Conservation (phyloP, 2,888 invertebrate species). For the Adela reaumurella region DNA sequence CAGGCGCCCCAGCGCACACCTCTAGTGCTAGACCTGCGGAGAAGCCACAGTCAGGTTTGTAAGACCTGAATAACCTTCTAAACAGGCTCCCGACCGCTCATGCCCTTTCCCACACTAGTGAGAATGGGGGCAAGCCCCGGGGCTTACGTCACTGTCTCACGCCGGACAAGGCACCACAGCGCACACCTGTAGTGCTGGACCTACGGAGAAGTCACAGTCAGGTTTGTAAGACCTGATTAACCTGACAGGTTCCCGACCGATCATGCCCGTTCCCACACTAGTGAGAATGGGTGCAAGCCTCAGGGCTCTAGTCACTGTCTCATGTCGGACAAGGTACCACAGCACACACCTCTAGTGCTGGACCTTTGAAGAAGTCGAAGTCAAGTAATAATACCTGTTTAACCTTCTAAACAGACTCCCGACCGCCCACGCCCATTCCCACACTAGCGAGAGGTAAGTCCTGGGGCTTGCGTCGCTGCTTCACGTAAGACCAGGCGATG, state of each 20-base stretch:
- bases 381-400: too few relatives aligned
- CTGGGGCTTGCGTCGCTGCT: constrained; percentile 65
- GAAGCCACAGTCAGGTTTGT: constrained; percentile 63
- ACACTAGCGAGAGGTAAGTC: constrained; percentile 73
- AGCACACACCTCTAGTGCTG: constrained; percentile 67
- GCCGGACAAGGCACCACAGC: constrained; percentile 63
- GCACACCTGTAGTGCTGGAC: constrained; percentile 70
- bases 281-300: constrained; percentile 70
- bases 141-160: constrained; percentile 70
- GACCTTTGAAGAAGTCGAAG: constrained; percentile 67
- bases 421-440: constrained; percentile 77
- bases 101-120: constrained; percentile 74
- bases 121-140: constrained; percentile 69
- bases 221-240: too few relatives aligned
- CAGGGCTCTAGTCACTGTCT: constrained; percentile 67
- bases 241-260: constrained; percentile 80
- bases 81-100: constrained; percentile 80
- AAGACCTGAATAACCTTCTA: too few relatives aligned
- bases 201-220: constrained; percentile 65
- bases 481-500: constrained; percentile 67
- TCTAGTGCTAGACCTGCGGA: constrained; percentile 68
- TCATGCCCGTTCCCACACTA: constrained; percentile 75
- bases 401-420: constrained; percentile 83
- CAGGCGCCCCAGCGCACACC: constrained; percentile 61
- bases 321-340: constrained; percentile 66